phyloP scores from a whole-genome alignment of 2,888 invertebrate species.

The Octonoba sinensis region DNA sequence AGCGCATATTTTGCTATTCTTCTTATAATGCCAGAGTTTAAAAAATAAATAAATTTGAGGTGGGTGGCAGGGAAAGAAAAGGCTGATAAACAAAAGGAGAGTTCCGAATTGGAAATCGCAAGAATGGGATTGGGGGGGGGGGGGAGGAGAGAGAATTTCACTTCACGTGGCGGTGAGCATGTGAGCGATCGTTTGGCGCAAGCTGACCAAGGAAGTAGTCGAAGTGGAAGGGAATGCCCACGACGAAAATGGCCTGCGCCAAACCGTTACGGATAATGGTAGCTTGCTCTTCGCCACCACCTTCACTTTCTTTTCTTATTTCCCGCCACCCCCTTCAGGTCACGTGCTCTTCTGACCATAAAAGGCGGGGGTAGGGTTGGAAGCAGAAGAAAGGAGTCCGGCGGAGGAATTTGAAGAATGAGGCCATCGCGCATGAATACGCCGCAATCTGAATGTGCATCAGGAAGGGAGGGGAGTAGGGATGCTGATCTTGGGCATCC shows the following conservation, averaged over 20 bases:
- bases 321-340: conserved; percentile 36
- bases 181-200: conserved; percentile 57
- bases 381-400: conserved; percentile 26
- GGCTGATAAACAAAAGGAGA: conserved; percentile 22
- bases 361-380: conserved; percentile 16
- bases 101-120: conserved; percentile 58
- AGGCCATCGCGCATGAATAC: conserved; percentile 62
- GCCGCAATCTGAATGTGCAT: conserved; percentile 60
- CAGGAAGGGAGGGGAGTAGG: conserved; percentile 5
- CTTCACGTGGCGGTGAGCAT: conserved; percentile 61
- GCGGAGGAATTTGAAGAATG: conserved; percentile 61
- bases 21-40: conserved; percentile 51
- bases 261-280: conserved; percentile 61
- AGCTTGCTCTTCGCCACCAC: conserved; percentile 19
- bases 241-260: conserved; percentile 41
- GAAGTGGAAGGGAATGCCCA: conserved; percentile 57
- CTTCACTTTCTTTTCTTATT: conserved; percentile 23
- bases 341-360: conserved; percentile 62
- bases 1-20: conserved; percentile 56
- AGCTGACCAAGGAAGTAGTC: conserved; percentile 57
- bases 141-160: conserved; percentile 36
- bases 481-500: conserved; percentile 33
- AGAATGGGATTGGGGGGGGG: conserved; percentile 13
- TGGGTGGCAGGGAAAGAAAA: conserved; percentile 19
- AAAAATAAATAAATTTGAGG: conserved; percentile 43